These are phyloP conservation scores for Chunga burmeisteri DNA, from an alignment of 2,113 vertebrate species.

Conservation along the genomic window DNA sequence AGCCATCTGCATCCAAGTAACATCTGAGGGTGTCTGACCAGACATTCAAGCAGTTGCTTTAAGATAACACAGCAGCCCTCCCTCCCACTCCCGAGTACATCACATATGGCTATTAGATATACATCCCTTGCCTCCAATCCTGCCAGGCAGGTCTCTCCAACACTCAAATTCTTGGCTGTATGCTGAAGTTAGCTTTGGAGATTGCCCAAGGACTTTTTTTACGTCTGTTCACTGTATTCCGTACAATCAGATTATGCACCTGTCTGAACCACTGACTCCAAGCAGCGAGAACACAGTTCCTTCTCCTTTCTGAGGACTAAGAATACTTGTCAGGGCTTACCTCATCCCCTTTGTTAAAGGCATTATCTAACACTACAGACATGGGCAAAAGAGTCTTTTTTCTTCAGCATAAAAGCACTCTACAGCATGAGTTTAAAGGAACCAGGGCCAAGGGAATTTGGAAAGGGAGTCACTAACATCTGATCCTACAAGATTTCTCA, in stretches of 20 bases:
- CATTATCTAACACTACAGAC: not conserved
- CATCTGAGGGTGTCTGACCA: not conserved
- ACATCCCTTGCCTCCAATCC: not conserved
- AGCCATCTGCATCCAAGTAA: not conserved
- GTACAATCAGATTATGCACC: not conserved
- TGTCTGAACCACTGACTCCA: not conserved
- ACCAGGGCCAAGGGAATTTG: not conserved
- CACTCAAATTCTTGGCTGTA: not conserved
- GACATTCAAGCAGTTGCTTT: not conserved
- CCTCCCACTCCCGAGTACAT: not conserved
- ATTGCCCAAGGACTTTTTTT: not conserved
- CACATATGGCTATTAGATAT: not conserved
- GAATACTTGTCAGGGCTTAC: not conserved
- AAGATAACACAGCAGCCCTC: not conserved
- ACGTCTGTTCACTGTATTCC: not conserved
- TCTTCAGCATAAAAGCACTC: not conserved
- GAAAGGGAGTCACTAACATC: not conserved
- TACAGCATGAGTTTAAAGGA: not conserved
- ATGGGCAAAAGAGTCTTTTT: not conserved
- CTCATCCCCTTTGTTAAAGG: not conserved
- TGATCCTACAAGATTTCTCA: not conserved
- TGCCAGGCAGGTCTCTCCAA: not conserved
- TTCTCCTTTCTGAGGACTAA: not conserved
- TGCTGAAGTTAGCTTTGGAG: constrained; percentile 27
- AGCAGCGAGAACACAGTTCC: not conserved